Percentiles rank a stretch among this genome's conserved stretches.
Evolutionary conservation across 2,113 vertebrate species (phyloP).

Genomic region (Gymnobelideus leadbeateri): DNA sequence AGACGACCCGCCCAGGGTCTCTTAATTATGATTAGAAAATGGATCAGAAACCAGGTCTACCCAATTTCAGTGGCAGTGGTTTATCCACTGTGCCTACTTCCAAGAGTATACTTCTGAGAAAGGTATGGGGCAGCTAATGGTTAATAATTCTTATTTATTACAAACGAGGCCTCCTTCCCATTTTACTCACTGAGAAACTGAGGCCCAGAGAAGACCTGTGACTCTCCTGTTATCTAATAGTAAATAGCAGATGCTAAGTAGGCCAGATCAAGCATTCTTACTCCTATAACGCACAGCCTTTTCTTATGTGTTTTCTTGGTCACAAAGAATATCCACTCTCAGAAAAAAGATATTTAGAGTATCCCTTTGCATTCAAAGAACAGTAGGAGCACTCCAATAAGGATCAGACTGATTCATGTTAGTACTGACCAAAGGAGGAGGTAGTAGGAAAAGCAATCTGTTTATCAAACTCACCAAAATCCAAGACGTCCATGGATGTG

Average conservation of each 20-base stretch:
- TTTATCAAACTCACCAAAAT: not conserved
- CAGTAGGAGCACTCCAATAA: not conserved
- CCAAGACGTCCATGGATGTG: not conserved
- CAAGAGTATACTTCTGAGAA: too few relatives aligned
- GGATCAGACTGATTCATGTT: not conserved
- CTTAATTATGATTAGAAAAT: too few relatives aligned
- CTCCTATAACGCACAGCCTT: not conserved
- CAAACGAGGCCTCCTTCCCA: not conserved
- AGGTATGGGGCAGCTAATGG: not conserved
- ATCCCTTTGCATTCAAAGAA: not conserved
- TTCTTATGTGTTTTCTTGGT: not conserved
- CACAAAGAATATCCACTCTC: not conserved
- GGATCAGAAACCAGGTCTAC: not conserved
- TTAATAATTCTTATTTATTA: not conserved
- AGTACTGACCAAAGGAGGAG: not conserved
- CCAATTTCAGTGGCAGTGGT: not conserved
- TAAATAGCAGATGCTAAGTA: not conserved
- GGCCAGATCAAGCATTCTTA: not conserved
- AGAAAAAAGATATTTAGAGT: not conserved
- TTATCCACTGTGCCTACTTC: too few relatives aligned
- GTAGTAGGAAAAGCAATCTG: not conserved
- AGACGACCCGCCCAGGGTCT: too few relatives aligned
- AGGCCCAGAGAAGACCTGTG: not conserved
- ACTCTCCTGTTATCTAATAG: not conserved
- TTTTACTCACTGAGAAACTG: not conserved